Evolutionary conservation across 2,797 vertebrate genomes (phyloP), one percentile per base, ranked within the genome.

Genomic region (Phataginus tetradactyla): DNA sequence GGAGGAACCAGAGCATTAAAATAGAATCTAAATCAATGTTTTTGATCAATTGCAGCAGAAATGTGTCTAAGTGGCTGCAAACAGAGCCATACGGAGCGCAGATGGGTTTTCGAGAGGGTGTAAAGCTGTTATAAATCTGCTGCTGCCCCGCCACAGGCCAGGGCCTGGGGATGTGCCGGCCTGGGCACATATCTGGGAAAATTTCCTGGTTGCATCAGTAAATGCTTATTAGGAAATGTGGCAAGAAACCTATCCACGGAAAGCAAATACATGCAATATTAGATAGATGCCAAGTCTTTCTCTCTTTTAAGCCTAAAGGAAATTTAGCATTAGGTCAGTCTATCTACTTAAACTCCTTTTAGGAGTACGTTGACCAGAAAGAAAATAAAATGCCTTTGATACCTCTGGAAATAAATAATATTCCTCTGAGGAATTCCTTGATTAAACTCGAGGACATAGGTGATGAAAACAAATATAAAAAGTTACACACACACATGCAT

Each of bases 391-490:
- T 20, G 66, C 29, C 34, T 96, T 96, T 86, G 84, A 92, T 39
- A 96, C 78, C 77, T 93, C 97, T 94, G 90, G 96, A 98, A 97
- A 97, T 95, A 97, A 96, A 97, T 90, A 96, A 79, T 80, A 90
- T 85, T 97, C 81, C 96, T 93, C 91, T 91, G 94, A 97, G 96
- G 97, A 97, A 93, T 95, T 96, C 95, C 18, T 17, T 92, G 97
- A 95, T 97, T 95, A 96, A 95, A 97, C 94, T 93, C 95, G 96
- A 98, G 95, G 97, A 96, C 86, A 83, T 74, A 95, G 92, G 93
- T 93, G 97, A 96, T 85, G 90, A 96, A 96, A 96, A 91, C 95
- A 96, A 51, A 66, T 23, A 51, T 12, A 20, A 66, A 83, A 45
- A 34, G 45, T 37, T 27, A 20, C 13, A 57, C 15, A 53, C 32